phyloP scores from a whole-genome alignment of 2,888 invertebrate species.

The Strigamia crassipes region DNA sequence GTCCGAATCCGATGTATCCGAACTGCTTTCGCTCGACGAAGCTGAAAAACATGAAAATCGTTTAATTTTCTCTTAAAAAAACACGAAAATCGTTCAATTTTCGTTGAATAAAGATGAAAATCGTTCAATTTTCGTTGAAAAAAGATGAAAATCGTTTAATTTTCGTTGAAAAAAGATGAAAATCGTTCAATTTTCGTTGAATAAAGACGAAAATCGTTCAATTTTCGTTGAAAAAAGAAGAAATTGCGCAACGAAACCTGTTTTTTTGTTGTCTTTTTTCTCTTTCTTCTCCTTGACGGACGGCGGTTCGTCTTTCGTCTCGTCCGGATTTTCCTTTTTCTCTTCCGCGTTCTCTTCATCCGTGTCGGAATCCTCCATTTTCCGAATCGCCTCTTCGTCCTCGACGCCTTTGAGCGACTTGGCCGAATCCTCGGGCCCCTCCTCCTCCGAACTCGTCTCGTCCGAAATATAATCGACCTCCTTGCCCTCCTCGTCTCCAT shows the following conservation, averaged over 20 bases:
- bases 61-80: no score
- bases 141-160: no score
- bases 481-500: conserved; percentile 93
- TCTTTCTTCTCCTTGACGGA: conserved; percentile 50
- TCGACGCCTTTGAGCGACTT: conserved; percentile 75
- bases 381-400: conserved; percentile 84
- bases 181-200: no score
- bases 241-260: no score
- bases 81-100: no score
- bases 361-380: conserved; percentile 84
- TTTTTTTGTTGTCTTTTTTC: conserved; percentile 41
- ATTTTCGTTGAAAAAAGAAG: no score
- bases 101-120: no score
- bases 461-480: conserved; percentile 94
- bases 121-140: no score
- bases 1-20: conserved; percentile 70
- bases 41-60: conserved; percentile 61
- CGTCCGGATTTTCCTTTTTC: conserved; percentile 72
- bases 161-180: no score
- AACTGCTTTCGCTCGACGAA: conserved; percentile 73
- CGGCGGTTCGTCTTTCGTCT: conserved; percentile 54
- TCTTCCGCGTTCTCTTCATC: conserved; percentile 79
- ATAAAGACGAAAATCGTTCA: no score
- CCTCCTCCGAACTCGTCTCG: conserved; percentile 64
- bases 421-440: conserved; percentile 54